Evolutionary conservation across 2,797 vertebrate genomes (phyloP), one percentile per base, ranked within the genome.

Genomic region (Miichthys miiuy): DNA sequence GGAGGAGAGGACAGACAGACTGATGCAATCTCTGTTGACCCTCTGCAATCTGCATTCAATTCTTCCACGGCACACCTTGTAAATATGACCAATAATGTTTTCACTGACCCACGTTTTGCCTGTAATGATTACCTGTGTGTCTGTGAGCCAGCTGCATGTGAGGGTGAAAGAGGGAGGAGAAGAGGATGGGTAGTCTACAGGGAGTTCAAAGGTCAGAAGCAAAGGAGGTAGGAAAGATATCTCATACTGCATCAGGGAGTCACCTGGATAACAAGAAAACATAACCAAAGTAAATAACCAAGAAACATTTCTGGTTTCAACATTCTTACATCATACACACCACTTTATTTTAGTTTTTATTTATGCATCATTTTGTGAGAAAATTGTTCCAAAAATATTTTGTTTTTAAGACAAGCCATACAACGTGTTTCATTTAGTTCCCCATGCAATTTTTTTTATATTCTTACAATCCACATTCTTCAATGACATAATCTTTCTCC

Each of bases 91-190:
- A 44, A 4, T 42, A 23, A 1, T 38, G 13, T 23, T 42, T 48
- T 3, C 1, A 25, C 0, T 62, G 12, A 64, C 14, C 3, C 30
- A 38, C n/a, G 23, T 55, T 34, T 38, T 18, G 6, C 10, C 3
- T 47, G 2, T 13, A 9, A 9, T 47, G 3, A 20, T 60, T 87
- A 98, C 97, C 96, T 98, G 97, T 71, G 90, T 82, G 74, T 64
- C 93, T 83, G 96, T 96, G 77, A 98, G 95, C 97, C 97, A 98
- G 90, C 95, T 96, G 83, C 96, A 96, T 85, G 93, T 95, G 83
- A 98, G 95, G 57, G 94, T 95, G 84, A 96, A 97, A 16, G 79
- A 82, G 0, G 97, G 97, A 2, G 97, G 94, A 65, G 95, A 95
- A n/a, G 89, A 88, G 1, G 97, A 97, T 0, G 97, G 97, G 88